Evolutionary conservation across 2,113 vertebrate species (phyloP), one percentile per base, ranked within the genome.

Genomic region (Nerophis lumbriciformis): DNA sequence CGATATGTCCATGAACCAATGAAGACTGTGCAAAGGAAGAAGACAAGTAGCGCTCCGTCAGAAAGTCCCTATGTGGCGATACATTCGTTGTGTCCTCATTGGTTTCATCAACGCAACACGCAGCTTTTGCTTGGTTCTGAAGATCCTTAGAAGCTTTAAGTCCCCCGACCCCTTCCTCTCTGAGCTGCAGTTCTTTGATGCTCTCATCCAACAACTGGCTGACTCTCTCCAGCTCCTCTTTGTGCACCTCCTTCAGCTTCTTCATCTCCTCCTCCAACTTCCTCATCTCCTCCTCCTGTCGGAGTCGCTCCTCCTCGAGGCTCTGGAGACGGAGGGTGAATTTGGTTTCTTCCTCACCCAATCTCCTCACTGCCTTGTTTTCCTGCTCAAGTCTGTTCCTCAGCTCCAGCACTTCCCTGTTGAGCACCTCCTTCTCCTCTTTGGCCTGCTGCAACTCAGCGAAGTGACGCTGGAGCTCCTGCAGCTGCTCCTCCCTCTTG

Each of bases 21-120:
- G 84, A 11, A 0, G 75, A 68, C n/a, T 71, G 5, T 62, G 72
- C 65, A 19, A 37, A 45, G 0, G 56, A 83, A 0, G 64, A 85
- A 0, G 85, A 35, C 44, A 94, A 78, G 54, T 93, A 94, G 48
- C 91, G 89, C n/a, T 89, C 90, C 89, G 94, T 82, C 2, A 91
- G 15, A 6, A 79, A 71, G 65, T 84, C 79, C 1, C 56, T 71
- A 37, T 70, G 38, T 42, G 61, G 4, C 0, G 78, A 83, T 15
- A 71, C 37, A 39, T 68, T 72, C 11, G 71, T 9, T 48, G 53
- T 53, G 54, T 72, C 71, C 36, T 65, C 28, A 42, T 67, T 28
- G 6, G n/a, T 48, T 14, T 78, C 73, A 11, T 75, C 61, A 59
- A 66, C 71, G 59, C 50, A 65, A 63, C 14, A 69, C 5, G 56